A percentile compares a stretch with the other conserved stretches of the same genome.
Conservation (phyloP, 2,797 vertebrate species). For the Euphonia xanthogaster region DNA sequence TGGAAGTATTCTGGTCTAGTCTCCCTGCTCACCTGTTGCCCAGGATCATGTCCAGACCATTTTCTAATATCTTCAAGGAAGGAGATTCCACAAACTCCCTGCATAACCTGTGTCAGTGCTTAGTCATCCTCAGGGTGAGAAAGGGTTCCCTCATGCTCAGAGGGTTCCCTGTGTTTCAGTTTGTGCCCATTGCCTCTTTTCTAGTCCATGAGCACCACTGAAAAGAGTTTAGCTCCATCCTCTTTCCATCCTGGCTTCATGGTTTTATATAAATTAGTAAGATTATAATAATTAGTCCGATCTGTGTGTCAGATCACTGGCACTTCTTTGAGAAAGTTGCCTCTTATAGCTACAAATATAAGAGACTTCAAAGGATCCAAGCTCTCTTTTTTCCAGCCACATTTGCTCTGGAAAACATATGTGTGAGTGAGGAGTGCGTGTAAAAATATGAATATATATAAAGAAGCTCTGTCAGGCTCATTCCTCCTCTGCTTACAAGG, state of each 20-base stretch:
- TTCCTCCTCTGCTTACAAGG: neutral
- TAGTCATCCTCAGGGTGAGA: neutral
- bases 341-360: neutral
- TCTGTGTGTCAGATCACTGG: neutral
- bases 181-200: neutral
- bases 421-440: rapidly evolving
- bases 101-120: neutral
- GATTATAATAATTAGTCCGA: neutral
- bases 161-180: neutral
- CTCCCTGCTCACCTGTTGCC: neutral
- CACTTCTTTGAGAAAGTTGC: neutral
- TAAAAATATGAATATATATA: neutral
- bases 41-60: neutral
- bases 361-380: neutral
- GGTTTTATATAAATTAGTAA: neutral
- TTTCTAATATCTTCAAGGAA: neutral
- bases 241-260: neutral
- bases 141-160: neutral
- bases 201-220: rapidly evolving
- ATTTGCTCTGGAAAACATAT: neutral
- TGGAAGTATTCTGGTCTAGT: neutral
- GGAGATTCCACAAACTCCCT: neutral
- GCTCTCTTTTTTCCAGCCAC: neutral
- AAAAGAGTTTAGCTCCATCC: neutral
- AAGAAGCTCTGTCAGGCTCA: neutral